Conservation (phyloP, 2,888 invertebrate genomes). For the Ganaspis brasiliensis region DNA sequence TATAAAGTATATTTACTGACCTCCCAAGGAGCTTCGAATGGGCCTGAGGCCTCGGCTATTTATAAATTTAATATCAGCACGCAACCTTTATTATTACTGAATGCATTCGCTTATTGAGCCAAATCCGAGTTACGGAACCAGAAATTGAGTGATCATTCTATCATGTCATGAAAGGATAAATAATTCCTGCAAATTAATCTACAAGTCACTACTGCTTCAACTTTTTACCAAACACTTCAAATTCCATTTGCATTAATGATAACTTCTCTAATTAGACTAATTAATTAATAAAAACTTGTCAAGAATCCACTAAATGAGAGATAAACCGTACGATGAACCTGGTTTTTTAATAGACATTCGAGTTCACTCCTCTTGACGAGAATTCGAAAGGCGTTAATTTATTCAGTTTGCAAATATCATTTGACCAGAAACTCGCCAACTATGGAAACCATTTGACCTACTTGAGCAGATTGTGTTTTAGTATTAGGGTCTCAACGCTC, state of each 20-base stretch:
- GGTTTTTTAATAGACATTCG: background rate
- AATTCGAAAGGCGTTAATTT: slow-evolving; percentile 21
- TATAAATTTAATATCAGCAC: slow-evolving; percentile 70
- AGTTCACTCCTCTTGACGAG: slow-evolving; percentile 14
- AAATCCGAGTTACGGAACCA: slow-evolving; percentile 12
- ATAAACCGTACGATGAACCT: background rate
- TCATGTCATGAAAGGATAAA: slow-evolving; percentile 2
- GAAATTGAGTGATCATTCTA: slow-evolving; percentile 19
- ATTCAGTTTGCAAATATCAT: slow-evolving; percentile 25
- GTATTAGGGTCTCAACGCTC: slow-evolving; percentile 74
- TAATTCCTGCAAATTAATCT: background rate
- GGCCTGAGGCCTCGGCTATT: slow-evolving; percentile 75
- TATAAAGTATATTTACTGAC: slow-evolving; percentile 31
- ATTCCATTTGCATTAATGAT: too few species aligned
- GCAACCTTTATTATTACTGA: slow-evolving; percentile 25
- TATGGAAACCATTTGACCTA: slow-evolving; percentile 76
- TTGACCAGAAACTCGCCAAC: slow-evolving; percentile 59
- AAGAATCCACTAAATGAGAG: background rate
- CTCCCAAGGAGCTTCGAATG: slow-evolving; percentile 72
- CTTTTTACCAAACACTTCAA: background rate
- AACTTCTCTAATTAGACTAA: too few species aligned
- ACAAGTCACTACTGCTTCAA: background rate
- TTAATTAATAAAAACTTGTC: background rate
- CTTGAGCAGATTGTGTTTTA: slow-evolving; percentile 76
- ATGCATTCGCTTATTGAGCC: slow-evolving; percentile 26